phyloP scores from a whole-genome alignment of 2,888 invertebrate species.

The Agrochola lota region DNA sequence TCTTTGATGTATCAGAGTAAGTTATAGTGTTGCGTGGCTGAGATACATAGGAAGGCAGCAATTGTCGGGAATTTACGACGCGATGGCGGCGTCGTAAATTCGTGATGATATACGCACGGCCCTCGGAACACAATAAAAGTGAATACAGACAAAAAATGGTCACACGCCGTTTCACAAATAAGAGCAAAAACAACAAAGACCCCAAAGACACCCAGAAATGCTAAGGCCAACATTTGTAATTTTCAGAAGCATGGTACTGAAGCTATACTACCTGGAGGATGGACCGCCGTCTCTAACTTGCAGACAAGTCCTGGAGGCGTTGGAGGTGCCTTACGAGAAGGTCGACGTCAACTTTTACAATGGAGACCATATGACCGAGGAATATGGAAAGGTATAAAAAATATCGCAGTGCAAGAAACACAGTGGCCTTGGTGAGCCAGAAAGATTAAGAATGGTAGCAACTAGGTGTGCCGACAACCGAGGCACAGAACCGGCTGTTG shows the following conservation, averaged over 20 bases:
- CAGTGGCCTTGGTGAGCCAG: background rate
- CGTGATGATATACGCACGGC: background rate
- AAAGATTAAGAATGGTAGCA: background rate
- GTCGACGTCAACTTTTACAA: conserved; percentile 92
- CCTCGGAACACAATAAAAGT: background rate
- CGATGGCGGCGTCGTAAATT: too few relatives aligned
- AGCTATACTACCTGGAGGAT: conserved; percentile 94
- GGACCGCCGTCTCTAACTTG: conserved; percentile 95
- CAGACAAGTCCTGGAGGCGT: conserved; percentile 91
- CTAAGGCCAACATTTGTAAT: conserved; percentile 9
- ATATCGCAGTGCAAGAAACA: background rate
- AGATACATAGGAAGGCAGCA: background rate
- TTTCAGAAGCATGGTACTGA: conserved; percentile 86
- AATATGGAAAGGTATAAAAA: conserved; percentile 91
- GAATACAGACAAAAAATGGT: background rate
- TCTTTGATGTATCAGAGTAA: background rate
- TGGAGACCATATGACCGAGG: conserved; percentile 94
- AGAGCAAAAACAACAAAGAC: background rate
- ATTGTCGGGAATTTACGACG: too few relatives aligned
- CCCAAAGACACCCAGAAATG: background rate
- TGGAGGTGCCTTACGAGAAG: conserved; percentile 92
- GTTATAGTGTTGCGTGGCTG: background rate
- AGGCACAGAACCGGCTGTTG: background rate
- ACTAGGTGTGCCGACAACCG: background rate
- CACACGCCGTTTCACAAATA: background rate